Percentiles rank a stretch among this genome's conserved stretches.
Conservation (phyloP, 2,888 invertebrate species). For the Trypoxylon attenuatum region DNA sequence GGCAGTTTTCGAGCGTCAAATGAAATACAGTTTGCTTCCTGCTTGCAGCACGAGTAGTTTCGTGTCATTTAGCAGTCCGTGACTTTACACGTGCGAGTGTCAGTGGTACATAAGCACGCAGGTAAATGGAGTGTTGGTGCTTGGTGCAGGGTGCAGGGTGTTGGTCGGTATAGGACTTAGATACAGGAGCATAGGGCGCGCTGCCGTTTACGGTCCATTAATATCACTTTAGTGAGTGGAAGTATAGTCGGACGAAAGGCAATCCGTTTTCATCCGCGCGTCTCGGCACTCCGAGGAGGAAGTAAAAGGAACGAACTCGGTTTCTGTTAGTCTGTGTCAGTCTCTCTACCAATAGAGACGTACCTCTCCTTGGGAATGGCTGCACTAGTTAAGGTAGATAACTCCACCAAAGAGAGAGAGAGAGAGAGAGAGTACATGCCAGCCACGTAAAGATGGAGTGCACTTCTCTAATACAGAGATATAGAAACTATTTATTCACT, state of each 20-base stretch:
- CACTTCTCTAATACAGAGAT: conserved; percentile 45
- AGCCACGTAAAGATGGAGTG: conserved; percentile 33
- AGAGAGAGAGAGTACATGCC: conserved; percentile 27
- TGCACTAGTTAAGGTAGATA: conserved; percentile 60
- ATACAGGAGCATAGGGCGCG: conserved; percentile 9
- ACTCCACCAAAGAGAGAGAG: conserved; percentile 12
- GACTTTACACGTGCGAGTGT: conserved; percentile 7
- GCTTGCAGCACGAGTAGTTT: conserved; percentile 31
- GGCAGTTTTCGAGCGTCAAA: conserved; percentile 28
- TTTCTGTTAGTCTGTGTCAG: too few species aligned
- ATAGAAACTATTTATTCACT: conserved; percentile 59
- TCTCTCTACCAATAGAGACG: conserved; percentile 10
- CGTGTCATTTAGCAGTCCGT: conserved; percentile 25
- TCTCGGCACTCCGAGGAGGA: conserved; percentile 28
- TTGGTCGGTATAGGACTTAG: background rate
- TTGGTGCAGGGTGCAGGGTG: background rate
- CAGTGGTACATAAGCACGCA: background rate
- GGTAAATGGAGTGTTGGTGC: background rate
- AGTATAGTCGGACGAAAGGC: conserved; percentile 53
- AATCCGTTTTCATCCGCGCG: conserved; percentile 58
- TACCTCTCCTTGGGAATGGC: conserved; percentile 22
- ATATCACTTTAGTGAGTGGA: conserved; percentile 59
- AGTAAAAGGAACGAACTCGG: conserved; percentile 39
- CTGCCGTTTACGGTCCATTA: conserved; percentile 58
- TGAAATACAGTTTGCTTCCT: conserved; percentile 40